Base-by-base conservation (phyloP, 2,888 invertebrate species). In the Nymphalis c-album region DNA sequence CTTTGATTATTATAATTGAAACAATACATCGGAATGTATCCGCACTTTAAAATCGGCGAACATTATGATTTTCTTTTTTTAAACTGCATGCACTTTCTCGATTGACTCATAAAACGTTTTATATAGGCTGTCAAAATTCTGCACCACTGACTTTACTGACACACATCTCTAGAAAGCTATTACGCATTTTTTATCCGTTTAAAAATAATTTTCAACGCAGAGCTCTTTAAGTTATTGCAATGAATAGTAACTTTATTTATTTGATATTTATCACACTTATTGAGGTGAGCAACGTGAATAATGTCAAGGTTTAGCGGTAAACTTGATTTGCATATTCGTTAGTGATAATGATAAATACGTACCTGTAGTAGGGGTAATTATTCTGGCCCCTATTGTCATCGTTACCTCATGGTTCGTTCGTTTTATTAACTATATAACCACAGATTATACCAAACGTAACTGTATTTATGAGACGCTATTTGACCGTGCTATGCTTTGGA, bases 221-320 rank as follows among this genome's bases (percentile, higher is more conserved):
- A n/a, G n/a, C n/a, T 48, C 17, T 48, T n/a, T 48, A 48, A 48
- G 48, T 40, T 40, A 13, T 40, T 13, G 10, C 40, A 40, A 40
- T 40, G 10, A 40, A 13, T 13, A 40, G 40, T 40, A 40, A 40
- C 40, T 16, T 2, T 47, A 13, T 48, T 46, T 18, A 18, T 48
- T 48, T n/a, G 48, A 48, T n/a, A 48, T 18, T 48, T n/a, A 48
- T 17, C 26, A 53, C 8, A 57, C 16, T 31, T n/a, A 18, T 18
- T 40, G 13, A 57, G 40, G 35, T 35, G 5, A 75, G 76, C 77
- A 77, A 74, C 81, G 72, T 83, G 68, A 87, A 84, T 80, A 83
- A 86, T 88, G 87, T 87, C 88, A 88, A 86, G 88, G 88, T 77
- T n/a, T 78, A 73, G 70, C 62, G 63, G 68, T 72, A 74, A 73